phyloP scores from a whole-genome alignment of 2,113 vertebrate species.

The Ursus arctos region DNA sequence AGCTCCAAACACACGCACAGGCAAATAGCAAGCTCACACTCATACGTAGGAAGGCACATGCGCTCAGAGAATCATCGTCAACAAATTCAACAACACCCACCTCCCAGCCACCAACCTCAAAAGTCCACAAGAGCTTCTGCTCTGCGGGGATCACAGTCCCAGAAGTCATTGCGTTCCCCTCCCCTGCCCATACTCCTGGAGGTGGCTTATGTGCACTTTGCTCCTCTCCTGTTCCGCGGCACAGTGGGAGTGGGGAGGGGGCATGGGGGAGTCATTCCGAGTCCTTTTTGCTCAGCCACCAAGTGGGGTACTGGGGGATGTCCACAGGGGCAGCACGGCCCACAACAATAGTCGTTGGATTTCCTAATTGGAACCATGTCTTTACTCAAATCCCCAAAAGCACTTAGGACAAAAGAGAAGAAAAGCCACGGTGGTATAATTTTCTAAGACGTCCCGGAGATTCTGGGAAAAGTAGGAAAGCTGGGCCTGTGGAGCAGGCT shows the following conservation, averaged over 20 bases:
- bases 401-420: not conserved
- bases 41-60: not conserved
- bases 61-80: not conserved
- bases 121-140: not conserved
- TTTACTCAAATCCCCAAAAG: not conserved
- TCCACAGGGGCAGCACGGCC: not conserved
- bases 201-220: not conserved
- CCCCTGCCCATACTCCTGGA: not conserved
- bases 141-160: not conserved
- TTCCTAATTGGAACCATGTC: constrained; percentile 34
- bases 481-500: not conserved
- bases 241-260: not conserved
- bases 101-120: not conserved
- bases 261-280: not conserved
- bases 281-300: not conserved
- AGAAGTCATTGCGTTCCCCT: too few species aligned
- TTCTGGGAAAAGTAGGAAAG: too few species aligned
- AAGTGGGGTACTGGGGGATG: not conserved
- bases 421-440: not conserved
- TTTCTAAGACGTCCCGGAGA: not conserved
- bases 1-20: not conserved
- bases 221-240: not conserved
- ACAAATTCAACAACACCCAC: not conserved
- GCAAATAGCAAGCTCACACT: not conserved
- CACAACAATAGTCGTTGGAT: not conserved